Conservation (phyloP, 2,113 vertebrate genomes). For the Eurystomus gularis region DNA sequence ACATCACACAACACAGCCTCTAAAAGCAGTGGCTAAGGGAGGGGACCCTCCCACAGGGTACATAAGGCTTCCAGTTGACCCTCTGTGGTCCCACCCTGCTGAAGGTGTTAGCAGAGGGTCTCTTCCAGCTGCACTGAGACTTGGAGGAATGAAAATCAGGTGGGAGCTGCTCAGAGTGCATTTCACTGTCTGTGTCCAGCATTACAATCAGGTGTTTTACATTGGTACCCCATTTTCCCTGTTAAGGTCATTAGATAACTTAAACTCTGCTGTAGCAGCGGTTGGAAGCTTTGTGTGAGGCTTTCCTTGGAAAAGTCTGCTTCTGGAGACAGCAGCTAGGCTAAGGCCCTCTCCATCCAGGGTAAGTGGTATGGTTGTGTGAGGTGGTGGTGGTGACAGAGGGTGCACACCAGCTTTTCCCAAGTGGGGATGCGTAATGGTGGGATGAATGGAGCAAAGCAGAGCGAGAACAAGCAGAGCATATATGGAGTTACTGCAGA, state of each 20-base stretch:
- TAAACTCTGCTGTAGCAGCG: neutral
- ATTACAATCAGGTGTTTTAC: neutral
- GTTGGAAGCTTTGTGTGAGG: neutral
- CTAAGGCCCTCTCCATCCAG: neutral
- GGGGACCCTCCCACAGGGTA: neutral
- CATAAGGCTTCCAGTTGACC: neutral
- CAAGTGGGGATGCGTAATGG: neutral
- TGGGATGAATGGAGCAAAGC: neutral
- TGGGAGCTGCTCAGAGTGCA: neutral
- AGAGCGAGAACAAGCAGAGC: rapidly evolving
- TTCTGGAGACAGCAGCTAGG: neutral
- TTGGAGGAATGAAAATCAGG: neutral
- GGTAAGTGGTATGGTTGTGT: neutral
- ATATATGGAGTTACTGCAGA: neutral
- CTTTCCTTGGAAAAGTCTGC: neutral
- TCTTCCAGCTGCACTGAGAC: neutral
- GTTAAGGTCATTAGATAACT: neutral
- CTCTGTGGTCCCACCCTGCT: neutral
- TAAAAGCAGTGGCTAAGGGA: neutral
- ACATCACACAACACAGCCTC: neutral
- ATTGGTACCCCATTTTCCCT: neutral
- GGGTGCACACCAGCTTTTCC: neutral
- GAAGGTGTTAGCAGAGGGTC: neutral
- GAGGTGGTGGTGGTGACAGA: neutral
- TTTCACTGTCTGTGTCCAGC: neutral